A percentile compares a stretch with the other conserved stretches of the same genome.
Conservation (phyloP, 2,797 vertebrate genomes). For the Tenualosa thibaudeaui region DNA sequence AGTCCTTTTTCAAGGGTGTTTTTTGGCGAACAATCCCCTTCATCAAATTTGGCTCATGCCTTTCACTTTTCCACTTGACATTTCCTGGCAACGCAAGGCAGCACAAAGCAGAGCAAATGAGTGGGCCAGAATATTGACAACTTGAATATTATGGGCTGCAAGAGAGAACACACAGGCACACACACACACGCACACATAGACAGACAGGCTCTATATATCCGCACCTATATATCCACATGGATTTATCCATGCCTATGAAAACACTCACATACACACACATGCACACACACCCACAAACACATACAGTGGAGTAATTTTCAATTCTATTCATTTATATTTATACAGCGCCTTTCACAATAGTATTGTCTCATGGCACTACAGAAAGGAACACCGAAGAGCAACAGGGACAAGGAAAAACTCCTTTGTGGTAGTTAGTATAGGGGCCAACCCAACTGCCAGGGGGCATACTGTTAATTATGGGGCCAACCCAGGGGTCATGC, state of each 20-base stretch:
- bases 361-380: no score
- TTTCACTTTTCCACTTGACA: constrained; percentile 31
- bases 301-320: not conserved
- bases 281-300: not conserved
- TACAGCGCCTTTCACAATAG: no score
- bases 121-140: not conserved
- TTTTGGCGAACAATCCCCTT: constrained; percentile 8
- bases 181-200: not conserved
- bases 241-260: not conserved
- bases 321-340: no score
- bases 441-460: no score
- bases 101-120: not conserved
- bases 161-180: not conserved
- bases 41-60: constrained; percentile 17
- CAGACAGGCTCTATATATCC: no score
- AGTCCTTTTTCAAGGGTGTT: constrained; percentile 18
- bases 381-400: no score
- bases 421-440: no score
- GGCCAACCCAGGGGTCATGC: no score
- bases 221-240: no score
- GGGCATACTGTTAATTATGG: no score
- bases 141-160: constrained; percentile 24
- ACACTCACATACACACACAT: not conserved
- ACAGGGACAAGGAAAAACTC: no score
- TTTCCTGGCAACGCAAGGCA: constrained; percentile 17